These are phyloP conservation scores for Erannis defoliaria DNA, from an alignment of 2,888 invertebrate species.

Conservation along the genomic window DNA sequence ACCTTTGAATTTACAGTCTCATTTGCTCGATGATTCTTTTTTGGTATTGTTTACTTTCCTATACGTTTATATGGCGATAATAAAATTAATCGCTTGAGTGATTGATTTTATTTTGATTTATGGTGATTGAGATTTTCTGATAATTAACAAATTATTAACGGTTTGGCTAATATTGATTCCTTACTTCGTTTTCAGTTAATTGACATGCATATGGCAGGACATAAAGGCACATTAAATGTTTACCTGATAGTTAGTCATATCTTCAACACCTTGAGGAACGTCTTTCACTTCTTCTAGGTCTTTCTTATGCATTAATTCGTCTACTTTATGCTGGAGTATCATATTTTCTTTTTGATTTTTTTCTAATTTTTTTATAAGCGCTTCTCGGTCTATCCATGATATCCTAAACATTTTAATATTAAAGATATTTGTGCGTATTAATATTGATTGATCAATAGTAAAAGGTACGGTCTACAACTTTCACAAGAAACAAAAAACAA, in stretches of 20 bases:
- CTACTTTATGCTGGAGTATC: constrained; percentile 66
- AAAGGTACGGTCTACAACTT: not conserved
- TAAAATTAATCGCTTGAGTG: not conserved
- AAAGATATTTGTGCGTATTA: not conserved
- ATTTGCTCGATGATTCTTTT: not conserved
- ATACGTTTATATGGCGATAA: not conserved
- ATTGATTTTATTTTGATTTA: no score
- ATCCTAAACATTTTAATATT: constrained; percentile 53
- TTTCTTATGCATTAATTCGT: constrained; percentile 55
- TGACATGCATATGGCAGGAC: not conserved
- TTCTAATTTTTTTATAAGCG: constrained; percentile 68
- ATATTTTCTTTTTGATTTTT: constrained; percentile 70
- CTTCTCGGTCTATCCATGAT: constrained; percentile 77
- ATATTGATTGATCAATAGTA: not conserved
- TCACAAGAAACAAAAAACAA: no score
- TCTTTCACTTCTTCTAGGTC: constrained; percentile 51
- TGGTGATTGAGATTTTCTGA: not conserved
- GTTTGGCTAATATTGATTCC: not conserved
- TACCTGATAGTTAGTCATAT: constrained; percentile 56
- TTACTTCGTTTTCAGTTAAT: not conserved
- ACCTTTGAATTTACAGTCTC: not conserved
- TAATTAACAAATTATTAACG: not conserved
- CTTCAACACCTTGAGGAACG: constrained; percentile 29
- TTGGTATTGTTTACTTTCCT: not conserved
- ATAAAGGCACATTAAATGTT: not conserved